Percentiles rank a stretch among this genome's conserved stretches.
These are phyloP conservation scores for Bellardia pandia DNA, from an alignment of 2,888 invertebrate genomes.

Conservation along the genomic window DNA sequence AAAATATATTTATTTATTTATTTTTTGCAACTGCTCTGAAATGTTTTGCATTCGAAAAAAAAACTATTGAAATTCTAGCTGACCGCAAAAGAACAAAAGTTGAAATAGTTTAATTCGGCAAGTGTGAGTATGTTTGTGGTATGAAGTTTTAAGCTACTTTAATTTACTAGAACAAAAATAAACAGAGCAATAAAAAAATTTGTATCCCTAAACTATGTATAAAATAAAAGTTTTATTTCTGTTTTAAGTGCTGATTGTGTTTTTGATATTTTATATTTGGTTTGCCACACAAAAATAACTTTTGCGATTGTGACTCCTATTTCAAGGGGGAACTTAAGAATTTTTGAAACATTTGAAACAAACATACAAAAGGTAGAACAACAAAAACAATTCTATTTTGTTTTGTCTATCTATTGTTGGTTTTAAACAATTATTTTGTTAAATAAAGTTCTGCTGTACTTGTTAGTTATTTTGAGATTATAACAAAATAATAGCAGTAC, in stretches of 20 bases:
- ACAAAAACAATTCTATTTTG: too few relatives aligned
- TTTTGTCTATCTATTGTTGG: too few relatives aligned
- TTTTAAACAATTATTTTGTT: too few relatives aligned
- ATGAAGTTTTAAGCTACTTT: background rate
- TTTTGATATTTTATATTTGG: background rate
- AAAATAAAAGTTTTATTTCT: background rate
- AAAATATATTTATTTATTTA: background rate
- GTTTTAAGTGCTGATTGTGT: background rate
- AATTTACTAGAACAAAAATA: background rate
- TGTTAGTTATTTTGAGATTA: too few relatives aligned
- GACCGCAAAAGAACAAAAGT: background rate
- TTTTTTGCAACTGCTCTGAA: background rate
- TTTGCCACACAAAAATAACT: constrained; percentile 6
- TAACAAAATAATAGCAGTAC: too few relatives aligned
- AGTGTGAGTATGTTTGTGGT: background rate
- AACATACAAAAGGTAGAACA: background rate
- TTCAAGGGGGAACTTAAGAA: too few relatives aligned
- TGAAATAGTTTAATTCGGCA: background rate
- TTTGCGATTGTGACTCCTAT: background rate
- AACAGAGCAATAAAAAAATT: background rate
- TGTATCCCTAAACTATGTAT: too few relatives aligned
- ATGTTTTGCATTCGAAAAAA: background rate
- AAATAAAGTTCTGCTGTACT: too few relatives aligned
- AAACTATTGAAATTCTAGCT: background rate
- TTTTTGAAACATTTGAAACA: too few relatives aligned